Conservation (phyloP, 2,113 vertebrate genomes). For the Eretmochelys imbricata region DNA sequence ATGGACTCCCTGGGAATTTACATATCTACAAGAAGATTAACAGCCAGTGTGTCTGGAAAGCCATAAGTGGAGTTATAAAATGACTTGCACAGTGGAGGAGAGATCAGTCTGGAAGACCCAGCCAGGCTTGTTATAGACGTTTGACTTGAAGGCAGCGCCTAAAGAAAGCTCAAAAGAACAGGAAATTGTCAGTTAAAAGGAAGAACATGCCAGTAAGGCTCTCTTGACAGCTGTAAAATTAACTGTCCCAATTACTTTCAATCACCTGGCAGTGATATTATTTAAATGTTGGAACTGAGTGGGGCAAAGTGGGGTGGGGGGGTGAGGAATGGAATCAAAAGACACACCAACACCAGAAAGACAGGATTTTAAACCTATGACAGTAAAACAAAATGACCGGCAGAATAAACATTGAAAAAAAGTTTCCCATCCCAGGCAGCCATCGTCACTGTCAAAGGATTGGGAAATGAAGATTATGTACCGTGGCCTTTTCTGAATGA, state of each 20-base stretch:
- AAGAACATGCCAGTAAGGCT: background rate
- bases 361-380: background rate
- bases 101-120: background rate
- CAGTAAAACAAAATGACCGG: background rate
- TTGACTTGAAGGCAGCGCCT: background rate
- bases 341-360: background rate
- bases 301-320: background rate
- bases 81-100: background rate
- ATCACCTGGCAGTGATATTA: background rate
- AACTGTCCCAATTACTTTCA: background rate
- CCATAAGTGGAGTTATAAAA: background rate
- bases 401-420: background rate
- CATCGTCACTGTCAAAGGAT: background rate
- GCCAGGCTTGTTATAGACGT: background rate
- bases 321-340: constrained; percentile 34
- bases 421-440: background rate
- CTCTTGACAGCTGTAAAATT: background rate
- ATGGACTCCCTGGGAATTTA: background rate
- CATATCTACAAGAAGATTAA: background rate
- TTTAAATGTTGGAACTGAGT: constrained; percentile 1
- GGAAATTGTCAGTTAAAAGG: background rate
- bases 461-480: background rate
- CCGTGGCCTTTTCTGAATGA: background rate
- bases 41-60: background rate
- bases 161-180: background rate